Base-by-base conservation (phyloP, 2,888 invertebrate species). In the Drosophila setosimentum region DNA sequence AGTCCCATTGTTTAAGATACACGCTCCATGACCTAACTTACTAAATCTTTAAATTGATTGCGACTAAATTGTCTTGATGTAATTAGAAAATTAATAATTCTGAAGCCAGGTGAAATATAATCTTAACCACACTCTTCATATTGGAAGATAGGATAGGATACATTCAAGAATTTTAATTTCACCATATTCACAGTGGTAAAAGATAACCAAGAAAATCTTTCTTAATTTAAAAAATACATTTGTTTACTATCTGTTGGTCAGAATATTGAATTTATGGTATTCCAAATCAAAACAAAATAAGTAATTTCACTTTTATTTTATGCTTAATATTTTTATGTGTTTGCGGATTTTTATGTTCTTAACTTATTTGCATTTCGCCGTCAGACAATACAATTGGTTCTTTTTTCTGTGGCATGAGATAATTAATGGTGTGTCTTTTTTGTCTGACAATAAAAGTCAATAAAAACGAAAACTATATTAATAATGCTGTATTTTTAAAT, bases 11-110 rank as follows among this genome's bases (percentile, higher is more conserved):
- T 83, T 69, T 49, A n/a, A 40, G 61, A 40, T 45, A 62, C 73
- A 73, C 73, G 73, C 40, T 68, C 76, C 83, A 89, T 84, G 84
- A 89, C 84, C 84, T 89, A 84, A 84, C 76, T 64, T 84, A 83
- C 83, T 73, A 83, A 68, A 51, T 54, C 48, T 50, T 29, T 11
- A 18, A 29, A 63, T 54, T 32, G 21, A 29, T 27, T 60, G 42
- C 24, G 6, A 61, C 11, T 4, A 33, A 77, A 67, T 59, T 61
- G 24, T n/a, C 72, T 30, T 37, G 53, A 63, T 53, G 54, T 45
- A 32, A 27, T 40, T 24, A 24, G 4, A n/a, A 50, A 32, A 27
- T 3, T 33, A 11, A 29, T n/a, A n/a, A 50, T 42, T 21, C 42
- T 21, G 2, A 21, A 0, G 5, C 42, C 2, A 21, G 5, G 2